Percentiles rank a stretch among this genome's conserved stretches.
These are phyloP conservation scores for Nansenia antarctica DNA, from an alignment of 2,113 vertebrate species.

Conservation along the genomic window DNA sequence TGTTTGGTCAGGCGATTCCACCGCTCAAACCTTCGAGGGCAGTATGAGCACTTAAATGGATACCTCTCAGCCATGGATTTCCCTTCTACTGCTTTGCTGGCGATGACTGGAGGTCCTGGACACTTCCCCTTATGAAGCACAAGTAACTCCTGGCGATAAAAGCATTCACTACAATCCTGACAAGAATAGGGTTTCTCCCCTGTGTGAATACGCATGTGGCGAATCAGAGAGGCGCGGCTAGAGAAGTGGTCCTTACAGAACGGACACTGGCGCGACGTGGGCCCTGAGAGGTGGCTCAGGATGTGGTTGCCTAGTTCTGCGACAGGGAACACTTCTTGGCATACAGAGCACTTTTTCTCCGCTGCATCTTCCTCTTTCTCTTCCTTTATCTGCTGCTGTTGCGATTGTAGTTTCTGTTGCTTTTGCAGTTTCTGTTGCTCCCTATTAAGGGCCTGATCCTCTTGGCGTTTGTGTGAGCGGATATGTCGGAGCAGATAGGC, in stretches of 20 bases:
- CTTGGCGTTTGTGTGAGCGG: constrained; percentile 43
- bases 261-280: constrained; percentile 61
- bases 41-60: constrained; percentile 53
- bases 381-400: no score
- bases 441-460: constrained; percentile 3
- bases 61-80: neutral
- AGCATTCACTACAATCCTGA: constrained; percentile 63
- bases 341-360: constrained; percentile 65
- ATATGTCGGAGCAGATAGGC: constrained; percentile 66
- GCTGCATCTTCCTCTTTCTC: neutral
- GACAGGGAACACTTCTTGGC: constrained; percentile 61
- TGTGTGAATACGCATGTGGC: constrained; percentile 69
- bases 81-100: neutral
- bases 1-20: constrained; percentile 53
- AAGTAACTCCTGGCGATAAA: constrained; percentile 51
- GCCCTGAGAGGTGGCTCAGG: constrained; percentile 61
- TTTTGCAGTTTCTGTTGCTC: constrained; percentile 7
- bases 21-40: constrained; percentile 59
- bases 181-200: constrained; percentile 69
- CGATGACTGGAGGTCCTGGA: neutral
- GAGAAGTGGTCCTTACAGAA: constrained; percentile 64
- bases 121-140: constrained; percentile 61
- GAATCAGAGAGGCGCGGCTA: constrained; percentile 56
- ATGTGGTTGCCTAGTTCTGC: constrained; percentile 63
- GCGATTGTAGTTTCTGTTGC: constrained; percentile 14